phyloP scores from a whole-genome alignment of 2,113 vertebrate species.

The Sigmodon hispidus region DNA sequence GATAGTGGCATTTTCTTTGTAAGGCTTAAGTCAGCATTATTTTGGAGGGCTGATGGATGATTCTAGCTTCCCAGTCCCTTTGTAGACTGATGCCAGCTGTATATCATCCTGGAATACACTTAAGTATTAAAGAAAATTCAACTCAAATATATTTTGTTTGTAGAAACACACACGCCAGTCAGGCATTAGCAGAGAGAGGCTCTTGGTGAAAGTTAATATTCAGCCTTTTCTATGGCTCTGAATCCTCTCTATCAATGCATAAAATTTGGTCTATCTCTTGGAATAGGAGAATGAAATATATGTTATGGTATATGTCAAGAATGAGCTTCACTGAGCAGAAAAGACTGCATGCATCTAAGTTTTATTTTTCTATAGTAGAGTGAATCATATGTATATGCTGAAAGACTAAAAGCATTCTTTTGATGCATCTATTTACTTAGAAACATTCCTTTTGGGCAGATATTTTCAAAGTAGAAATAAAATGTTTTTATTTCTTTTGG shows the following conservation, averaged over 20 bases:
- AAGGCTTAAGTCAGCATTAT: background rate
- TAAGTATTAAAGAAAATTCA: constrained; percentile 3
- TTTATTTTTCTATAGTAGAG: background rate
- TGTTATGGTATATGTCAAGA: background rate
- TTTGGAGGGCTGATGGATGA: background rate
- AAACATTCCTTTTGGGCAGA: background rate
- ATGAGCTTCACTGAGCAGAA: background rate
- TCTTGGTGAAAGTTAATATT: constrained; percentile 14
- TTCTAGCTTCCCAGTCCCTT: background rate
- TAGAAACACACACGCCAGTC: background rate
- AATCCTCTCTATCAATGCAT: background rate
- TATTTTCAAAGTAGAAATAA: constrained; percentile 11
- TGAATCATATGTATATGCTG: background rate
- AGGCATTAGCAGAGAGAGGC: background rate
- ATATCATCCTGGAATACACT: background rate
- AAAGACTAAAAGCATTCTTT: constrained; percentile 15
- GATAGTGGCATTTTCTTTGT: constrained; percentile 9
- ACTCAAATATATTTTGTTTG: background rate
- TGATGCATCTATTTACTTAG: background rate
- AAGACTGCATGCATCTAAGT: background rate
- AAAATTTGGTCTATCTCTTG: background rate
- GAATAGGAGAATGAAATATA: background rate
- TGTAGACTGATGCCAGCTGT: background rate
- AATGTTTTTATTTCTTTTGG: constrained; percentile 44
- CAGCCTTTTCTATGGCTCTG: background rate